Evolutionary conservation across 2,797 vertebrate species (phyloP).

Genomic region (Phataginus tetradactyla): DNA sequence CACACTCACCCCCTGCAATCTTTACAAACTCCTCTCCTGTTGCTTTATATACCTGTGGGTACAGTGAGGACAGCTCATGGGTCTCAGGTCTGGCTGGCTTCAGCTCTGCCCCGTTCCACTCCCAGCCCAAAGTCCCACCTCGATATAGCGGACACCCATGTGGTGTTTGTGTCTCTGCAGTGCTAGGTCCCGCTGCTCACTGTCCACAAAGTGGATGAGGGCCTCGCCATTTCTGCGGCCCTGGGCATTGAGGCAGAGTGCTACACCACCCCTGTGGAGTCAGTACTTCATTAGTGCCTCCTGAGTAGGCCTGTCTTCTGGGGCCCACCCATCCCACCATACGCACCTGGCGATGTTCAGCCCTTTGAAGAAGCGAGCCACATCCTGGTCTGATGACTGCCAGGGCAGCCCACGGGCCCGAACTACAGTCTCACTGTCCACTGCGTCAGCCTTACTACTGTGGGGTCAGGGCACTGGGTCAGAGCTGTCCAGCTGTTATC

Average conservation of each 20-base stretch:
- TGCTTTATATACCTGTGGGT: slow-evolving; percentile 95
- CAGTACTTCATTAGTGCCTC: slow-evolving; percentile 53
- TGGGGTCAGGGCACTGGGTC: slow-evolving; percentile 48
- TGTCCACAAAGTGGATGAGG: slow-evolving; percentile 94
- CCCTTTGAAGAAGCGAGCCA: slow-evolving; percentile 98
- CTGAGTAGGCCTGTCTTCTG: background rate
- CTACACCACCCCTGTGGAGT: slow-evolving; percentile 93
- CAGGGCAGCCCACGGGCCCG: slow-evolving; percentile 96
- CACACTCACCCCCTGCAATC: slow-evolving; percentile 97
- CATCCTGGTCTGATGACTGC: slow-evolving; percentile 99
- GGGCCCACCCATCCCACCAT: background rate
- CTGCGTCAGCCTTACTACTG: slow-evolving; percentile 94
- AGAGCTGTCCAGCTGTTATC: background rate
- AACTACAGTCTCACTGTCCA: slow-evolving; percentile 97
- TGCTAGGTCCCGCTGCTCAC: slow-evolving; percentile 96
- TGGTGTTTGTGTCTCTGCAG: slow-evolving; percentile 98
- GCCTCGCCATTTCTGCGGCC: slow-evolving; percentile 97
- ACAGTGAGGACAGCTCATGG: slow-evolving; percentile 14
- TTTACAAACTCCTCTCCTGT: slow-evolving; percentile 98
- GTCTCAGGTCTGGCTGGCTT: background rate
- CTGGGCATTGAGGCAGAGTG: slow-evolving; percentile 96
- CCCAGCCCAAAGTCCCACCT: slow-evolving; percentile 87
- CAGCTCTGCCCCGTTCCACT: slow-evolving; percentile 8
- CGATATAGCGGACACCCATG: slow-evolving; percentile 98
- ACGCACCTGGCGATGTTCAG: slow-evolving; percentile 97